These are phyloP conservation scores for Smittia aterrima DNA, from an alignment of 2,888 invertebrate species.

Conservation along the genomic window DNA sequence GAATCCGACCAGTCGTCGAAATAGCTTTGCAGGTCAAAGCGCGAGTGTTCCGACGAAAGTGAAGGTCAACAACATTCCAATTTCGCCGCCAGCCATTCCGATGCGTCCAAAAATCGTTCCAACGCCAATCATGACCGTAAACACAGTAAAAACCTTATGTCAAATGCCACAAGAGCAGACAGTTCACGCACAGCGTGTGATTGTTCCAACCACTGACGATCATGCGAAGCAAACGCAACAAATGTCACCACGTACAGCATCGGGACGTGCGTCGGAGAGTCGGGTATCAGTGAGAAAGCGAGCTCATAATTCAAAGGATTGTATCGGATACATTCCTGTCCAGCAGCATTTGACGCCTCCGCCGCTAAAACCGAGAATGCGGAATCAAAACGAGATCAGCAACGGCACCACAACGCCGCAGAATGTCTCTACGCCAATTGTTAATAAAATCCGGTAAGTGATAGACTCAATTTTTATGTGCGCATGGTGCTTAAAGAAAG, in stretches of 20 bases:
- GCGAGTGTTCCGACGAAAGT: slow-evolving; percentile 4
- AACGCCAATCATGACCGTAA: slow-evolving; percentile 33
- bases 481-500: neutral
- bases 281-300: slow-evolving; percentile 49
- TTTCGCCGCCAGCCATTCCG: slow-evolving; percentile 31
- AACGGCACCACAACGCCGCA: slow-evolving; percentile 40
- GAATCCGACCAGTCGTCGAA: slow-evolving; percentile 52
- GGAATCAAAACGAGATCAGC: slow-evolving; percentile 30
- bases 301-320: slow-evolving; percentile 50
- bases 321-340: slow-evolving; percentile 23
- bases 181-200: slow-evolving; percentile 31
- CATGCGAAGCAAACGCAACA: neutral
- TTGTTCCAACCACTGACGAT: slow-evolving; percentile 11
- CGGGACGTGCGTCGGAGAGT: slow-evolving; percentile 43
- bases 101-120: slow-evolving; percentile 35
- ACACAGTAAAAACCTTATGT: slow-evolving; percentile 12
- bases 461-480: neutral
- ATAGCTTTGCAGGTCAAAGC: slow-evolving; percentile 52
- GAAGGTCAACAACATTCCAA: slow-evolving; percentile 20
- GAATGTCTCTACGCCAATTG: slow-evolving; percentile 28
- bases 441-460: slow-evolving; percentile 35
- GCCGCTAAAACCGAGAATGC: slow-evolving; percentile 15
- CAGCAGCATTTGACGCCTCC: slow-evolving; percentile 38
- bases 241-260: neutral
- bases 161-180: slow-evolving; percentile 27